A percentile compares a stretch with the other conserved stretches of the same genome.
phyloP scores from a whole-genome alignment of 2,113 vertebrate species.

The Nothobranchius kuhntae region DNA sequence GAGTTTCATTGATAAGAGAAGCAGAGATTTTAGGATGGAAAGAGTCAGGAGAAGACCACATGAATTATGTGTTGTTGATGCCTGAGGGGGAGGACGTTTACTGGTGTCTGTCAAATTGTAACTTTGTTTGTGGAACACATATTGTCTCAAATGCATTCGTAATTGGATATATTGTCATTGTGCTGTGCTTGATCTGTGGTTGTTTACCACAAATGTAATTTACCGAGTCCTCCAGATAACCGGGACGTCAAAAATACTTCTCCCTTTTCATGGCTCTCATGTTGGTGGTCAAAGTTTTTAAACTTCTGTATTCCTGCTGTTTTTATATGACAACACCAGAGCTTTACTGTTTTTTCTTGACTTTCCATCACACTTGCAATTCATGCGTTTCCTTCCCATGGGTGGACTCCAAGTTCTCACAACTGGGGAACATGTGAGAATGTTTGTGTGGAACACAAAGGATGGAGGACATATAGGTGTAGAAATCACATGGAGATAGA shows the following conservation, averaged over 20 bases:
- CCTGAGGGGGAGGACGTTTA: slow-evolving; percentile 11
- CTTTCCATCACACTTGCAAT: background rate
- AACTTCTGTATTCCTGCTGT: too few species aligned
- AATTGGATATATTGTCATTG: slow-evolving; percentile 34
- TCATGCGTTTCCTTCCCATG: too few species aligned
- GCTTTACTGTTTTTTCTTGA: background rate
- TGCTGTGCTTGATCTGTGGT: slow-evolving; percentile 14
- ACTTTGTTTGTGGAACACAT: slow-evolving; percentile 24
- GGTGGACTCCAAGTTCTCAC: background rate
- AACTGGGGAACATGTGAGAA: background rate
- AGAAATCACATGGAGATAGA: too few species aligned
- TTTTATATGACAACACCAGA: too few species aligned
- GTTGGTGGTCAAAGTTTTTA: background rate
- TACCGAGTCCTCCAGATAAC: background rate
- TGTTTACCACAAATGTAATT: slow-evolving; percentile 8
- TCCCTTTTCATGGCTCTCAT: too few species aligned
- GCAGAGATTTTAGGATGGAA: background rate
- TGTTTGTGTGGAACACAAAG: background rate
- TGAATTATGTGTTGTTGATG: slow-evolving; percentile 12
- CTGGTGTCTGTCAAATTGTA: slow-evolving; percentile 29
- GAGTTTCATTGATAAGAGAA: too few species aligned
- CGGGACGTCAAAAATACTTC: too few species aligned
- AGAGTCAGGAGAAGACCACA: background rate
- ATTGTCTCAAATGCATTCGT: slow-evolving; percentile 25
- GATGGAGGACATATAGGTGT: background rate